Evolutionary conservation across 2,888 invertebrate genomes (phyloP).

Genomic region (Pasiphila rectangulata): DNA sequence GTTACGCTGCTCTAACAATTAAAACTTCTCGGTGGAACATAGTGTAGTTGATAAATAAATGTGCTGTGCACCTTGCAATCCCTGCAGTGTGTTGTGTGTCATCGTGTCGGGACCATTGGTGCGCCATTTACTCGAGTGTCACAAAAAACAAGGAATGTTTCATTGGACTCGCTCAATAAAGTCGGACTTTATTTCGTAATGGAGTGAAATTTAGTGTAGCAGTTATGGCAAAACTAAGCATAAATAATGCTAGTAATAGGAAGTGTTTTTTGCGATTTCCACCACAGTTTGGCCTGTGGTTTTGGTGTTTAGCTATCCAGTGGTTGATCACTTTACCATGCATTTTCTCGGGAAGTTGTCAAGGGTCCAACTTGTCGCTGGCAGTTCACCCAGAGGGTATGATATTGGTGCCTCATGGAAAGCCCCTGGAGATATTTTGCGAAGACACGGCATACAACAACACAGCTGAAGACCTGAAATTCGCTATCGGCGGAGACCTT

Average conservation of each 20-base stretch:
- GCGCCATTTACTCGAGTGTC: conserved; percentile 67
- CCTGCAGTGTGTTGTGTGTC: conserved; percentile 70
- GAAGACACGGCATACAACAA: conserved; percentile 76
- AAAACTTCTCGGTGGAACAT: conserved; percentile 36
- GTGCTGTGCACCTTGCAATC: conserved; percentile 43
- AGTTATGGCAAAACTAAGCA: conserved; percentile 62
- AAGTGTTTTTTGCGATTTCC: conserved; percentile 56
- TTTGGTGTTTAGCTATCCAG: conserved; percentile 62
- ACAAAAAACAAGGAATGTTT: conserved; percentile 65
- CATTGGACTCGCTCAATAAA: conserved; percentile 48
- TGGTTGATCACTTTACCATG: conserved; percentile 62
- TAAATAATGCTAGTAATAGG: conserved; percentile 50
- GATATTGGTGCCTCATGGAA: conserved; percentile 80
- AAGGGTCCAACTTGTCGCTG: conserved; percentile 54
- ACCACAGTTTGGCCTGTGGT: conserved; percentile 58
- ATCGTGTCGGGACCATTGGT: conserved; percentile 64
- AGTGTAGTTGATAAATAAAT: conserved; percentile 50
- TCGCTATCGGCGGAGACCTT: conserved; percentile 43
- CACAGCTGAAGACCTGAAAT: conserved; percentile 67
- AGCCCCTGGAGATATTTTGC: conserved; percentile 84
- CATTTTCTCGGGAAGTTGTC: conserved; percentile 59
- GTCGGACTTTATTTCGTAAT: conserved; percentile 55
- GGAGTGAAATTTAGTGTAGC: conserved; percentile 53
- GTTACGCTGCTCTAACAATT: conserved; percentile 34
- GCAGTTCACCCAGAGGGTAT: conserved; percentile 78